phyloP scores from a whole-genome alignment of 2,797 vertebrate genomes.

The Callimico goeldii region DNA sequence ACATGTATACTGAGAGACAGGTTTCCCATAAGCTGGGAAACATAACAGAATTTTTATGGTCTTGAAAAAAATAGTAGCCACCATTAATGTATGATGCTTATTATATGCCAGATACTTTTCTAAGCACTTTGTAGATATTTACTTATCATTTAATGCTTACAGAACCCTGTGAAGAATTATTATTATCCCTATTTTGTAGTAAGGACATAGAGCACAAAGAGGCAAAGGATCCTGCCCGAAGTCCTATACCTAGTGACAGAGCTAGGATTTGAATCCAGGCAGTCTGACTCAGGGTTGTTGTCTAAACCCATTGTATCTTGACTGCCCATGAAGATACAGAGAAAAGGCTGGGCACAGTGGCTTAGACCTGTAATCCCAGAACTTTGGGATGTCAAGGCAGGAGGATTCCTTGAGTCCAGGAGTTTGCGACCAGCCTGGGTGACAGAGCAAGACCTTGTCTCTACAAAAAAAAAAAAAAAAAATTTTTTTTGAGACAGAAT shows the following conservation, averaged over 20 bases:
- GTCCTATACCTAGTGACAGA: background rate
- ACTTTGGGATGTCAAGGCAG: background rate
- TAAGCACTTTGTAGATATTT: background rate
- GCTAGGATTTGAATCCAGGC: background rate
- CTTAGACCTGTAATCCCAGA: background rate
- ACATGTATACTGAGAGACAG: background rate
- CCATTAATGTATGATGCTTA: background rate
- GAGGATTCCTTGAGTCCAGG: background rate
- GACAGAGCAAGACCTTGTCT: background rate
- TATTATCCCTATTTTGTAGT: background rate
- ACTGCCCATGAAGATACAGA: background rate
- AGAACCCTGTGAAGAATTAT: background rate
- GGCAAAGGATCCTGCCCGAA: background rate
- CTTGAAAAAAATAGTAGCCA: conserved; percentile 8
- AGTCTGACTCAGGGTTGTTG: background rate
- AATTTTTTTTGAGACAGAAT: no score
- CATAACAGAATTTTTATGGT: background rate
- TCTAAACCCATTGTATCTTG: background rate
- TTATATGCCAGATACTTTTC: background rate
- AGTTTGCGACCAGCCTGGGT: background rate
- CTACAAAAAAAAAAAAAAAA: no score
- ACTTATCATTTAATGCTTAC: background rate
- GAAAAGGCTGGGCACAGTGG: background rate
- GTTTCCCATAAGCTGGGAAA: background rate
- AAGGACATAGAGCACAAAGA: background rate